A percentile compares a stretch with the other conserved stretches of the same genome.
Evolutionary conservation across 2,888 invertebrate genomes (phyloP).

Genomic region (Branchinecta sandiegonensis): DNA sequence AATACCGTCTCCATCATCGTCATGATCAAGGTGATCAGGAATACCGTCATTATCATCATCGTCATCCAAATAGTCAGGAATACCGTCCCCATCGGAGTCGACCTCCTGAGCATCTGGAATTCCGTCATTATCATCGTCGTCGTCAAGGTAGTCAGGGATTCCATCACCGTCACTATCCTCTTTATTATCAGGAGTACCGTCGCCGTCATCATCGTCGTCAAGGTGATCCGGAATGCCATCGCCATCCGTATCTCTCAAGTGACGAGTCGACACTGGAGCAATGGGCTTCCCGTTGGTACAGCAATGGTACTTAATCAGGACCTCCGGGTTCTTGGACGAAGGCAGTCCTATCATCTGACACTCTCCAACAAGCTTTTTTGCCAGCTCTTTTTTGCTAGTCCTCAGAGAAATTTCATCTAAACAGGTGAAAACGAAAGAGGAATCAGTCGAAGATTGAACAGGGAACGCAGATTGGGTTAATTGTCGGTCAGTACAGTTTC

Average conservation of each 20-base stretch:
- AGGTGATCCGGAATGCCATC: slow-evolving; percentile 22
- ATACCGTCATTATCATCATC: slow-evolving; percentile 37
- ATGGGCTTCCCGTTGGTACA: slow-evolving; percentile 17
- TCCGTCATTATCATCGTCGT: slow-evolving; percentile 38
- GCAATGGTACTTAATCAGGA: slow-evolving; percentile 22
- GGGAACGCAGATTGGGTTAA: too few relatives aligned
- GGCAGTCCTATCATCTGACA: slow-evolving; percentile 23
- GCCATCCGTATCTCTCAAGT: slow-evolving; percentile 27
- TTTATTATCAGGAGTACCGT: slow-evolving; percentile 28
- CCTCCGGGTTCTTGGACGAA: slow-evolving; percentile 20
- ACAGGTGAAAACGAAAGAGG: neutral
- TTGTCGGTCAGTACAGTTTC: too few relatives aligned
- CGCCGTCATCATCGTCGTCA: slow-evolving; percentile 25
- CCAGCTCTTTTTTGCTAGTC: neutral
- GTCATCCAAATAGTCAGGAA: slow-evolving; percentile 30
- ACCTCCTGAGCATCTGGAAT: slow-evolving; percentile 37
- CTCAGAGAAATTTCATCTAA: neutral
- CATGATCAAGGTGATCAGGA: slow-evolving; percentile 25
- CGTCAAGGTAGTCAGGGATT: slow-evolving; percentile 39
- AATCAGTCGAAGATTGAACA: too few relatives aligned
- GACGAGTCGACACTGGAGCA: slow-evolving; percentile 14
- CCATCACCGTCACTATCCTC: slow-evolving; percentile 39
- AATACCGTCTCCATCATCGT: slow-evolving; percentile 18
- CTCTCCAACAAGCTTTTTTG: neutral
- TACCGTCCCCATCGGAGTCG: slow-evolving; percentile 29